These are phyloP conservation scores for Alosa alosa DNA, from an alignment of 2,113 vertebrate species.

Conservation along the genomic window DNA sequence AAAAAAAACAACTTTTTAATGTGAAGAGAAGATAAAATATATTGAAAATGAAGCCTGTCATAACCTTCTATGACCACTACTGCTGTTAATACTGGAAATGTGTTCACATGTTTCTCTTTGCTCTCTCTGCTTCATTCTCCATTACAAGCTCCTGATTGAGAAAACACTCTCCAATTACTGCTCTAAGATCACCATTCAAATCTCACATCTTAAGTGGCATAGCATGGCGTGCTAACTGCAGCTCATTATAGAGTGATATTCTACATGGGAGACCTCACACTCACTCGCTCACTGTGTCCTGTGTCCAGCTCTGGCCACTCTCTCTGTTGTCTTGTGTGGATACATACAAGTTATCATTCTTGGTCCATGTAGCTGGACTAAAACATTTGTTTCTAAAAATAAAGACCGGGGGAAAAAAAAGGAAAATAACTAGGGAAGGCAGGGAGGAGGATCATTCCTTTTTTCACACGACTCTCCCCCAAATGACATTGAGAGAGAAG, in stretches of 20 bases:
- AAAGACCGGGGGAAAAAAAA: neutral
- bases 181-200: neutral
- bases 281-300: neutral
- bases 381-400: conserved; percentile 37
- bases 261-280: neutral
- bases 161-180: neutral
- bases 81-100: neutral
- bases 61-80: neutral
- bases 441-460: neutral
- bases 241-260: neutral
- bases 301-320: neutral
- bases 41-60: neutral
- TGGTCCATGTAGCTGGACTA: neutral
- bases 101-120: neutral
- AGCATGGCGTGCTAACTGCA: neutral
- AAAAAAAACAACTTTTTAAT: neutral
- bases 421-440: neutral
- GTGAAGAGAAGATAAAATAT: neutral
- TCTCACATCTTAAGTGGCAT: neutral
- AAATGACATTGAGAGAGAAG: conserved; percentile 46
- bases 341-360: conserved; percentile 13
- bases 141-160: neutral
- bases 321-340: neutral
- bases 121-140: neutral
- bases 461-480: conserved; percentile 19